These are phyloP conservation scores for Hylaeus volcanicus DNA, from an alignment of 1,140 invertebrate genomes.

Conservation along the genomic window DNA sequence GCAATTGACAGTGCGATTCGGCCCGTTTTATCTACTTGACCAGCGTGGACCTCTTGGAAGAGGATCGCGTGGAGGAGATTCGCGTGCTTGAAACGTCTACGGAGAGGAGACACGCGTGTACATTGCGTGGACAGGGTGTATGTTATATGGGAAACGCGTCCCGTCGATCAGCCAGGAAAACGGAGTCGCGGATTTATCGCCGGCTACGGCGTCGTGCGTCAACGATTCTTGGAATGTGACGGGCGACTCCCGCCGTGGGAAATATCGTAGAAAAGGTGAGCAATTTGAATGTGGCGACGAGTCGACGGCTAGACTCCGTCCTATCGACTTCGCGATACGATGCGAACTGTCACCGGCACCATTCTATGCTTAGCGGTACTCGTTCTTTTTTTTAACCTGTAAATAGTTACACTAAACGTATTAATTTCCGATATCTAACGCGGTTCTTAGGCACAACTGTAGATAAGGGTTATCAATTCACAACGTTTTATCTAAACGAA, in stretches of 20 bases:
- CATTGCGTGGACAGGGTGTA: slow-evolving; percentile 1
- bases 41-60: neutral
- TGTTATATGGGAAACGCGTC: slow-evolving; percentile 10
- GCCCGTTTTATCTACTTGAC: neutral
- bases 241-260: slow-evolving; percentile 41
- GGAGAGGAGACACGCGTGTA: slow-evolving; percentile 2
- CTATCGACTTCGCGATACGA: neutral
- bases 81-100: slow-evolving; percentile 2
- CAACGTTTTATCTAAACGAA: too few relatives aligned
- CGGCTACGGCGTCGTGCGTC: slow-evolving; percentile 40
- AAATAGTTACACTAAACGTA: neutral
- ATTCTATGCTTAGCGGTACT: neutral
- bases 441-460: too few relatives aligned
- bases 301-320: neutral
- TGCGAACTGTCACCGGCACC: slow-evolving; percentile 6
- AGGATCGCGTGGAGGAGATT: neutral
- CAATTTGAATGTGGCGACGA: neutral
- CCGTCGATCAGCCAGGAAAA: slow-evolving; percentile 5
- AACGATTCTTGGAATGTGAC: slow-evolving; percentile 61
- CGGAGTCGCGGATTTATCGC: slow-evolving; percentile 34
- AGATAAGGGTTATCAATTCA: too few relatives aligned
- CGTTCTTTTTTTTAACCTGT: slow-evolving; percentile 16
- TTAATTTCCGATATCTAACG: too few relatives aligned
- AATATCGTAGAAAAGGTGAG: slow-evolving; percentile 60
- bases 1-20: slow-evolving; percentile 20